Evolutionary conservation across 2,888 invertebrate species (phyloP).

Genomic region (Epirrhoe tristata): DNA sequence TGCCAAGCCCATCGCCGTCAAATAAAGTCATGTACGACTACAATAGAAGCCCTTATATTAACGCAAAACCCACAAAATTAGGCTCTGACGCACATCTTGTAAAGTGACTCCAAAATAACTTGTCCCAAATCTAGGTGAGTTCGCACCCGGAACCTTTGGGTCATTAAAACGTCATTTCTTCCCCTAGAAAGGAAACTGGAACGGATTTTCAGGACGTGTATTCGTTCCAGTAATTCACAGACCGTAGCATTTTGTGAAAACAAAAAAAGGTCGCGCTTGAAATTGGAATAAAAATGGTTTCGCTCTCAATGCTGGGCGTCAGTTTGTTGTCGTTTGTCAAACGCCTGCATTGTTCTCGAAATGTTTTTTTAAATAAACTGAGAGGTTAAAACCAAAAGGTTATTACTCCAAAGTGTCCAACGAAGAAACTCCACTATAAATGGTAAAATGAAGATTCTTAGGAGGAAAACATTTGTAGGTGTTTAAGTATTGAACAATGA

Average conservation of each 20-base stretch:
- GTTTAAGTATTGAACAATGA: too few species aligned
- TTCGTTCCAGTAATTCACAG: constrained; percentile 57
- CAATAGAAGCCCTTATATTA: too few species aligned
- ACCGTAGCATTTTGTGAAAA: constrained; percentile 51
- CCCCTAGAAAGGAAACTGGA: constrained; percentile 53
- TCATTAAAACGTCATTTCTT: constrained; percentile 63
- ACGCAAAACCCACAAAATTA: background rate
- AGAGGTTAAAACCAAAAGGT: background rate
- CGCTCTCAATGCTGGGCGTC: constrained; percentile 6
- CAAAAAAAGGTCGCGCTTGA: constrained; percentile 46
- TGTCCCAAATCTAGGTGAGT: constrained; percentile 35
- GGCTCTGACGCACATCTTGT: constrained; percentile 16
- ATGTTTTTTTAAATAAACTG: background rate
- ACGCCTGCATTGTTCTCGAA: constrained; percentile 16
- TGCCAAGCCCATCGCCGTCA: too few species aligned
- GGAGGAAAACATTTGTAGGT: too few species aligned
- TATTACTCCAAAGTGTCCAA: background rate
- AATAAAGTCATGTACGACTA: too few species aligned
- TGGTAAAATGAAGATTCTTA: too few species aligned
- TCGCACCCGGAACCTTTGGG: constrained; percentile 40
- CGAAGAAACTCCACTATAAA: too few species aligned
- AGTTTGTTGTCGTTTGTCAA: constrained; percentile 17
- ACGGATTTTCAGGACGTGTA: constrained; percentile 56
- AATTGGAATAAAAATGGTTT: constrained; percentile 41
- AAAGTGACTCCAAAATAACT: constrained; percentile 34